Conservation (phyloP, 2,797 vertebrate species). For the Presbytis comata region DNA sequence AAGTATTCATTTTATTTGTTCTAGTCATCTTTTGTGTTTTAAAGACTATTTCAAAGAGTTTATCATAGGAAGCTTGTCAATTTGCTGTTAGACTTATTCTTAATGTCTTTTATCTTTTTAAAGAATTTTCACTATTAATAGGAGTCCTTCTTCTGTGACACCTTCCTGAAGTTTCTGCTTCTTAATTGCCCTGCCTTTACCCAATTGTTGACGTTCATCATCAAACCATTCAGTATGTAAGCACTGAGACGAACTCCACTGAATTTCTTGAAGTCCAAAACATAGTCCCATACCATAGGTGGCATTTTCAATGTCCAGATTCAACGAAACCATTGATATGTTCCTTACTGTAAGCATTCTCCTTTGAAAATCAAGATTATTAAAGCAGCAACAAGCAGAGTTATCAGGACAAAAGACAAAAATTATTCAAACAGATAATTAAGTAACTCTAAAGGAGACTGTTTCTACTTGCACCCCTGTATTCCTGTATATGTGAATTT, state of each 20-base stretch:
- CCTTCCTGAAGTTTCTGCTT: neutral
- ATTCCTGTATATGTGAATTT: neutral
- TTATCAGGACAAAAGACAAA: neutral
- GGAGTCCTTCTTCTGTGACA: neutral
- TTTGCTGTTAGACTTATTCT: neutral
- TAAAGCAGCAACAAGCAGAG: neutral
- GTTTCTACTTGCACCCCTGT: neutral
- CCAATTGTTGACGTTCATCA: neutral
- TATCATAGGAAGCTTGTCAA: neutral
- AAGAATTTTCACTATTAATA: neutral
- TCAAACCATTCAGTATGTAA: neutral
- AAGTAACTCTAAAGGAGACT: neutral
- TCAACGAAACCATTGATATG: neutral
- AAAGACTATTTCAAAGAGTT: neutral
- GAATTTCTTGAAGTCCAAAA: neutral
- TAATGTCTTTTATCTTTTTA: neutral
- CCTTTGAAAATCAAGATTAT: neutral
- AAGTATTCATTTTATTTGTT: neutral
- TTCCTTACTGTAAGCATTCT: neutral
- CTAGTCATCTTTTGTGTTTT: neutral
- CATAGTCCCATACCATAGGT: neutral
- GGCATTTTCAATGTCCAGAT: neutral
- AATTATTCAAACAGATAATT: neutral
- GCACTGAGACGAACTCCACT: neutral
- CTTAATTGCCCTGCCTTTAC: neutral